Evolutionary conservation across 2,797 vertebrate genomes (phyloP), one percentile per base, ranked within the genome.

Genomic region (Borostomias antarcticus): DNA sequence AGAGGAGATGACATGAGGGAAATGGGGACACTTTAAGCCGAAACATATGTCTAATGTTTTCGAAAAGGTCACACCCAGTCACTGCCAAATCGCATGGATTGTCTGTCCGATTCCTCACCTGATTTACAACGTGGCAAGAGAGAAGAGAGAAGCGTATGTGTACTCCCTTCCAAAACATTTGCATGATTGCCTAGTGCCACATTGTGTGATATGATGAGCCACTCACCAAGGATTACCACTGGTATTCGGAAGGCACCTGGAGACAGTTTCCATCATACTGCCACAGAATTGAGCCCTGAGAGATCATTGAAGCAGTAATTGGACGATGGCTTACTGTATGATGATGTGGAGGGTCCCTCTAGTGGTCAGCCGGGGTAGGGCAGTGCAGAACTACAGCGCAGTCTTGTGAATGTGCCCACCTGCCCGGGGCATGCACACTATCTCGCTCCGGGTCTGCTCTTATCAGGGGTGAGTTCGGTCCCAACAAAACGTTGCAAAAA

Each of bases 331-430:
- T 32, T 10, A 8, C 4, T 1, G 19, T 43, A 26, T 60, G 33
- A 26, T 75, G 56, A 73, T 61, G 45, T 66, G 33, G 58, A 82
- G 61, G 77, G 65, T 77, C 85, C 87, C 83, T 74, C 90, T 89
- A 77, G 82, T 89, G 91, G 80, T 74, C 69, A 35, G n/a, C 64
- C 11, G n/a, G 56, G 64, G 67, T 71, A 69, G 33, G 86, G 82
- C 83, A 70, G 61, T 29, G 9, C 13, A 5, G 8, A 9, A 9
- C 13, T 13, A 11, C 37, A 2, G 11, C 37, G n/a, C n/a, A n/a
- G n/a, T n/a, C n/a, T n/a, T n/a, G n/a, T n/a, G n/a, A n/a, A n/a
- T n/a, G n/a, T n/a, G n/a, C n/a, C n/a, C n/a, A n/a, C n/a, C n/a
- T n/a, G n/a, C n/a, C n/a, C n/a, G n/a, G n/a, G n/a, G n/a, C n/a